A percentile compares a stretch with the other conserved stretches of the same genome.
phyloP scores from a whole-genome alignment of 1,140 invertebrate genomes.

The Gryllus bimaculatus region DNA sequence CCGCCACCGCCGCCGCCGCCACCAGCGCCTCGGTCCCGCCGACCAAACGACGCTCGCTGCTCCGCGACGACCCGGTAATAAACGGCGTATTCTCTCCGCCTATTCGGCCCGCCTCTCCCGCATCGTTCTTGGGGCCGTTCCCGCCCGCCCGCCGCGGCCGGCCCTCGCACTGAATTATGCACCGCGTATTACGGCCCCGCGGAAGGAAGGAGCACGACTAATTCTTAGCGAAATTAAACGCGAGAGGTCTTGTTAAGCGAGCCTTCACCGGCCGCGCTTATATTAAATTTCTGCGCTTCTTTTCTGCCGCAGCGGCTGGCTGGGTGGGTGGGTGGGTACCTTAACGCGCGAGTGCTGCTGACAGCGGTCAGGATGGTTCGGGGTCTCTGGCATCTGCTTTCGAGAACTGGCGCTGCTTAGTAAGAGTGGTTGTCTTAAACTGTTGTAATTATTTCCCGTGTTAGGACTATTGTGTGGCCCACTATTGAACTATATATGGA shows the following conservation, averaged over 20 bases:
- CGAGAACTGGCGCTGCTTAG: too few species aligned
- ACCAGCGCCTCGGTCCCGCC: too few species aligned
- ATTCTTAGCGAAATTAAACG: conserved; percentile 1
- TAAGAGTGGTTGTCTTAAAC: too few species aligned
- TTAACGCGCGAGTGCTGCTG: neutral
- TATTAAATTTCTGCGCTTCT: conserved; percentile 5
- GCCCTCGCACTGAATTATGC: neutral
- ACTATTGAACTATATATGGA: too few species aligned
- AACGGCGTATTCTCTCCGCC: neutral
- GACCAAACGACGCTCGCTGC: too few species aligned
- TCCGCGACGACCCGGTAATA: neutral
- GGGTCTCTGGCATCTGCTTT: too few species aligned
- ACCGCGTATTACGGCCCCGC: neutral
- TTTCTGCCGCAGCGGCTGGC: neutral
- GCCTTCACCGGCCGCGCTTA: neutral
- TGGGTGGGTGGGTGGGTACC: neutral
- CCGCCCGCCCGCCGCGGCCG: too few species aligned
- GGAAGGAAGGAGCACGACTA: neutral
- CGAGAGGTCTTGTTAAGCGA: neutral
- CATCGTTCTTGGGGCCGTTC: too few species aligned
- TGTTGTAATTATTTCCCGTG: too few species aligned
- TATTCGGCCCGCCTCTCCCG: too few species aligned
- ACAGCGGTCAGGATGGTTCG: neutral
- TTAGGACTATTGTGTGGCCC: too few species aligned
- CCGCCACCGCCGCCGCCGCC: too few species aligned